Conservation (phyloP, 2,797 vertebrate genomes). For the Notolabrus celidotus region DNA sequence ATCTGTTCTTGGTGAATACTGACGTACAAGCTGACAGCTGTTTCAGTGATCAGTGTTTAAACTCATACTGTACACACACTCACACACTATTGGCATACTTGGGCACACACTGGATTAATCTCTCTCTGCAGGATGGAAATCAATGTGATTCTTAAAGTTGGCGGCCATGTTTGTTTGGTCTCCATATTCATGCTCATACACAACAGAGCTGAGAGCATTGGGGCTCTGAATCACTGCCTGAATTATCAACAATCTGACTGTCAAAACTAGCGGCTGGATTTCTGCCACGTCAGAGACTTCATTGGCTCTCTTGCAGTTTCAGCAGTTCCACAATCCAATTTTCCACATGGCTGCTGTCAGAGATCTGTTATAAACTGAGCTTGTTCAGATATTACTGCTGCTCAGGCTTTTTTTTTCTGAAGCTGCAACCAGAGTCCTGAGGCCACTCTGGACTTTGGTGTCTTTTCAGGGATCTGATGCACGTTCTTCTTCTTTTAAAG, state of each 20-base stretch:
- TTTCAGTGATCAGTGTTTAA: too few relatives aligned
- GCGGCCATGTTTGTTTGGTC: not conserved
- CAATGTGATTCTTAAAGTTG: not conserved
- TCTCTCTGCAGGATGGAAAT: constrained; percentile 5
- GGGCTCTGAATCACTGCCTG: not conserved
- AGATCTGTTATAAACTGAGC: not conserved
- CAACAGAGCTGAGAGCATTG: not conserved
- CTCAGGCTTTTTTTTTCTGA: not conserved
- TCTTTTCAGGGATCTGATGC: too few relatives aligned
- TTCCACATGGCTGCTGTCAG: constrained; percentile 1
- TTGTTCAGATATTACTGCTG: not conserved
- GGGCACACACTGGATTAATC: constrained; percentile 23
- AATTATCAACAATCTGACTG: not conserved
- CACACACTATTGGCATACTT: not conserved
- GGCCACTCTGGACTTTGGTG: too few relatives aligned
- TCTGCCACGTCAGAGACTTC: not conserved
- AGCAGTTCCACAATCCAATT: not conserved
- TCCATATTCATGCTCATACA: not conserved
- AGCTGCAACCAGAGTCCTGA: not conserved
- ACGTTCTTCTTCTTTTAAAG: too few relatives aligned
- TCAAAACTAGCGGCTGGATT: not conserved
- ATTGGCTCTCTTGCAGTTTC: not conserved
- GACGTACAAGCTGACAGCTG: constrained; percentile 10
- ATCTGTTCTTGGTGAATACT: constrained; percentile 7
- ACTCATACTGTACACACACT: not conserved